phyloP scores from a whole-genome alignment of 2,888 invertebrate genomes.

The Endotricha flammealis region DNA sequence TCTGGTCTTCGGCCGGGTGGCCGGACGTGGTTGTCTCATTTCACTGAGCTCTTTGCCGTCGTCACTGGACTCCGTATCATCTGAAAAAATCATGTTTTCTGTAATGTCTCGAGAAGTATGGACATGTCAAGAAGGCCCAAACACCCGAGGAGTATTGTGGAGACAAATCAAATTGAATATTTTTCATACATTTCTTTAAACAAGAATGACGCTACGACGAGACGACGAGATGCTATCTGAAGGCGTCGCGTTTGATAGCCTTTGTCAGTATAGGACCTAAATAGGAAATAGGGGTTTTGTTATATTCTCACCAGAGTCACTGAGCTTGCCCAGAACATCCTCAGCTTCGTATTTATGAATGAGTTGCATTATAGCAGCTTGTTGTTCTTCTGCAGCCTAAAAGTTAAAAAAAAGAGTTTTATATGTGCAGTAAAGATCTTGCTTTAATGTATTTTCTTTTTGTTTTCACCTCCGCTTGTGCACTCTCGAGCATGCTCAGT shows the following conservation, averaged over 20 bases:
- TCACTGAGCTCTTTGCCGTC: slow-evolving; percentile 48
- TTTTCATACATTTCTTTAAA: too few relatives aligned
- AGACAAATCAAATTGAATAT: too few relatives aligned
- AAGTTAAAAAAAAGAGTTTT: background rate
- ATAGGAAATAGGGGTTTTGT: background rate
- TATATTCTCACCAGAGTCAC: slow-evolving; percentile 63
- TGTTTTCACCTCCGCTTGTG: slow-evolving; percentile 84
- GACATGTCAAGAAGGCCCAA: too few relatives aligned
- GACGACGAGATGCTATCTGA: too few relatives aligned
- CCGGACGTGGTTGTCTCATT: slow-evolving; percentile 51
- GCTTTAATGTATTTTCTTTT: too few relatives aligned
- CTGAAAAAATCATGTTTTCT: slow-evolving; percentile 28
- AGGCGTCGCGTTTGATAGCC: too few relatives aligned
- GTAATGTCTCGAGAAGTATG: too few relatives aligned
- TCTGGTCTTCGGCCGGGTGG: slow-evolving; percentile 64
- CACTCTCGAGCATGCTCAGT: slow-evolving; percentile 87
- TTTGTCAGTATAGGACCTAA: too few relatives aligned
- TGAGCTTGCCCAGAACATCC: slow-evolving; percentile 70
- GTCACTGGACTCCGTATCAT: slow-evolving; percentile 56
- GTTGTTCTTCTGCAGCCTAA: slow-evolving; percentile 84
- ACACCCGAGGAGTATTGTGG: too few relatives aligned
- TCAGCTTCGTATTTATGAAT: slow-evolving; percentile 76
- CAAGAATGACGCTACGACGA: too few relatives aligned
- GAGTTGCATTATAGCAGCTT: slow-evolving; percentile 76
- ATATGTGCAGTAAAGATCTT: too few relatives aligned